phyloP scores from a whole-genome alignment of 2,797 vertebrate genomes.

The Parotocinclus haroldoi region DNA sequence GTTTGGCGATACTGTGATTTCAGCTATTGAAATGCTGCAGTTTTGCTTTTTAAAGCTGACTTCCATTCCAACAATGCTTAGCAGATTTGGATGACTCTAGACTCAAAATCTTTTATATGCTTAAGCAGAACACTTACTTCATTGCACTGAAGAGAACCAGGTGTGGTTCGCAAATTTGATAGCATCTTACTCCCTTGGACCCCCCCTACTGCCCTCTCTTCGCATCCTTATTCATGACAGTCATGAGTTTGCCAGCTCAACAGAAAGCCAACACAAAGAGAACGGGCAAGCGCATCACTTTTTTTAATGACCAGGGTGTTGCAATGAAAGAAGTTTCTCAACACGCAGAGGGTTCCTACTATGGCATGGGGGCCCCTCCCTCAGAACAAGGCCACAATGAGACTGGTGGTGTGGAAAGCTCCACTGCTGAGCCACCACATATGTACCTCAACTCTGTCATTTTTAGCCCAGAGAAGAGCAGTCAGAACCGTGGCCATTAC shows the following conservation, averaged over 20 bases:
- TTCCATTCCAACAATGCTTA: constrained; percentile 45
- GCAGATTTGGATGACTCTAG: constrained; percentile 50
- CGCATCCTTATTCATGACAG: constrained; percentile 67
- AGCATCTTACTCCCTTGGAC: constrained; percentile 21
- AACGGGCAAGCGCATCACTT: constrained; percentile 87
- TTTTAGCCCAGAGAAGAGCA: constrained; percentile 83
- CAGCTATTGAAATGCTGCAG: constrained; percentile 33
- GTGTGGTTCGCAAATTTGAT: constrained; percentile 42
- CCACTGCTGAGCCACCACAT: constrained; percentile 65
- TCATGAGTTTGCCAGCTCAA: constrained; percentile 93
- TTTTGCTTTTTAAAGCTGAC: constrained; percentile 45
- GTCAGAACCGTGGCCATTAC: constrained; percentile 79
- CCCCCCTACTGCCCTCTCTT: constrained; percentile 25
- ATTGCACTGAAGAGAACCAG: constrained; percentile 24
- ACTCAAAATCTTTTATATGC: too few species aligned
- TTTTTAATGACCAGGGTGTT: constrained; percentile 79
- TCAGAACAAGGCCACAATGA: constrained; percentile 73
- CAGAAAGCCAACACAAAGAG: constrained; percentile 88
- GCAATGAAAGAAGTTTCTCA: constrained; percentile 80
- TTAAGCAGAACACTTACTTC: constrained; percentile 13
- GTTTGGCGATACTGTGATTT: constrained; percentile 26
- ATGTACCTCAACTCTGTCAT: constrained; percentile 82
- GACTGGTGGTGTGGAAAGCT: constrained; percentile 61
- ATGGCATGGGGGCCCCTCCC: constrained; percentile 68
- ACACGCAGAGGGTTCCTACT: constrained; percentile 81